Evolutionary conservation across 1,140 invertebrate species (phyloP).

Genomic region (Diorhabda elongata): DNA sequence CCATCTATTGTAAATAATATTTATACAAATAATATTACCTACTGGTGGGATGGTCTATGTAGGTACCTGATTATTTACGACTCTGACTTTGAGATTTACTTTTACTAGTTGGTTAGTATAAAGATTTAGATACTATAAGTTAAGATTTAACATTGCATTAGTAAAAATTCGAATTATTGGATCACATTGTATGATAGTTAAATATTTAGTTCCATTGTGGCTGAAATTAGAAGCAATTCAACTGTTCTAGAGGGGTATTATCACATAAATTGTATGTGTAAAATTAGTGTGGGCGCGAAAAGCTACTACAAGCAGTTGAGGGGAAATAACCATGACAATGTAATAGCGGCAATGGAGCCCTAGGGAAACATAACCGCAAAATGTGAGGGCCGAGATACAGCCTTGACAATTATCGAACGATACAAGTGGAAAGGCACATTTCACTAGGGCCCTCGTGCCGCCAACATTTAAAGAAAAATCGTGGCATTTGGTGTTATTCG

Average conservation of each 20-base stretch:
- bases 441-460: slow-evolving; percentile 6
- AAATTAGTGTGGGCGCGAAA: slow-evolving; percentile 12
- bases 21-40: no score
- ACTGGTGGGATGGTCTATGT: no score
- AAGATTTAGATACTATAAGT: no score
- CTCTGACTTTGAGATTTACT: no score
- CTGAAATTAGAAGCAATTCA: not conserved
- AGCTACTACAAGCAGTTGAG: slow-evolving; percentile 10
- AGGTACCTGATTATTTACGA: no score
- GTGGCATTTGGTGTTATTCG: slow-evolving; percentile 10
- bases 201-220: not conserved
- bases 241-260: not conserved
- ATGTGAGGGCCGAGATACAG: slow-evolving; percentile 34
- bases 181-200: not conserved
- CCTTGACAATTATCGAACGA: slow-evolving; percentile 41
- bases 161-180: no score
- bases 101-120: no score
- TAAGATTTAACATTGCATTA: no score
- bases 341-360: slow-evolving; percentile 43
- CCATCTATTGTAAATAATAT: no score
- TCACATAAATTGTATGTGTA: slow-evolving; percentile 18
- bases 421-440: slow-evolving; percentile 25
- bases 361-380: slow-evolving; percentile 42
- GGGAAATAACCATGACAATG: slow-evolving; percentile 30
- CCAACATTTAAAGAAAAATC: slow-evolving; percentile 6